Percentiles rank a stretch among this genome's conserved stretches.
These are phyloP conservation scores for Falco concolor DNA, from an alignment of 2,797 vertebrate species.

Conservation along the genomic window DNA sequence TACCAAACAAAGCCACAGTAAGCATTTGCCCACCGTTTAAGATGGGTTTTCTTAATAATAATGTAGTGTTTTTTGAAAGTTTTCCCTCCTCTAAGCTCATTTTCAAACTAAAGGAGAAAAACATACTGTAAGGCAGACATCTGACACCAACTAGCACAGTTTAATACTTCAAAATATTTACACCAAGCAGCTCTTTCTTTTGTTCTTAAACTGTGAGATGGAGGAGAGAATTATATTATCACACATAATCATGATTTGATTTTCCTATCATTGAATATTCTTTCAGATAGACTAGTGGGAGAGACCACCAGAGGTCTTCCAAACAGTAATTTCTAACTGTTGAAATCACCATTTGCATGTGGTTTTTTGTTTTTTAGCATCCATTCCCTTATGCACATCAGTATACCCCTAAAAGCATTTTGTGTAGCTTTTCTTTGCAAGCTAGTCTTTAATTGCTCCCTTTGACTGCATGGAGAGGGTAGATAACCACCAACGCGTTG, in stretches of 20 bases:
- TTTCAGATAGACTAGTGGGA: neutral
- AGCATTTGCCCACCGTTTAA: neutral
- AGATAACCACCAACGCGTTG: neutral
- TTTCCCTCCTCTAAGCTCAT: neutral
- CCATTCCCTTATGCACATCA: neutral
- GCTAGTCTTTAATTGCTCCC: neutral
- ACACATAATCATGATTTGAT: neutral
- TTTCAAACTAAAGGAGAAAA: neutral
- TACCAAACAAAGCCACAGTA: neutral
- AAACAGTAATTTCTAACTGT: neutral
- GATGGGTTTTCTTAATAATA: neutral
- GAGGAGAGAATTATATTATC: neutral
- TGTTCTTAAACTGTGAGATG: neutral
- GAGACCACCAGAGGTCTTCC: neutral
- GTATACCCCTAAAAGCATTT: neutral
- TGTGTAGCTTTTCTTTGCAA: neutral
- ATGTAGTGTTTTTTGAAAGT: neutral
- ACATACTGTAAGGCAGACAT: neutral
- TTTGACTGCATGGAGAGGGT: neutral
- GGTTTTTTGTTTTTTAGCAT: neutral
- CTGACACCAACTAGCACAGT: neutral
- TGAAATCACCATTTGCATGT: neutral
- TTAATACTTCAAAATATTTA: neutral
- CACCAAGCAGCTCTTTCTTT: neutral
- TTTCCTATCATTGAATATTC: neutral